phyloP scores from a whole-genome alignment of 2,797 vertebrate genomes.

The Austrolebias charrua region DNA sequence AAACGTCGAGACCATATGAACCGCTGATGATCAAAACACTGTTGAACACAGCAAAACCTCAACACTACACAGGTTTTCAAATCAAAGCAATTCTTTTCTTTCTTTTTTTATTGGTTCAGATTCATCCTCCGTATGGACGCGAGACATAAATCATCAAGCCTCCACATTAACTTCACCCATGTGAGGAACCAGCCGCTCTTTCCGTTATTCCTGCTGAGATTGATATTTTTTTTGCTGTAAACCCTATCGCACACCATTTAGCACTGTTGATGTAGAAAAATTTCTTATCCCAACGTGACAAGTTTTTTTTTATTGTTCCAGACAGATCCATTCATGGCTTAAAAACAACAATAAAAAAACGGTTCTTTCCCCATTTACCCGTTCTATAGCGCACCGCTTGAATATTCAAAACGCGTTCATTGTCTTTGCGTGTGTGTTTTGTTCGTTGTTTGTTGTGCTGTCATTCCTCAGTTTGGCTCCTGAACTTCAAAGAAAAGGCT shows the following conservation, averaged over 20 bases:
- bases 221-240: conserved; percentile 62
- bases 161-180: conserved; percentile 42
- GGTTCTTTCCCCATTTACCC: conserved; percentile 40
- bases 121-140: conserved; percentile 31
- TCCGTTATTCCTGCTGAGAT: conserved; percentile 56
- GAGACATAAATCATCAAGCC: conserved; percentile 53
- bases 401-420: conserved; percentile 77
- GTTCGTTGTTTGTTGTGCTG: conserved; percentile 80
- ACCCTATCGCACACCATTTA: conserved; percentile 67
- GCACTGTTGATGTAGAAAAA: conserved; percentile 67
- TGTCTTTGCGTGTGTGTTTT: conserved; percentile 70
- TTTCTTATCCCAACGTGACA: conserved; percentile 67
- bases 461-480: conserved; percentile 72
- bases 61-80: conserved; percentile 8
- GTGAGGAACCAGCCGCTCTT: conserved; percentile 53
- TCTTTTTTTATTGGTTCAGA: conserved; percentile 9
- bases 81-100: not conserved
- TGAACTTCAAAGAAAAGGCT: conserved; percentile 77
- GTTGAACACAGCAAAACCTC: not conserved
- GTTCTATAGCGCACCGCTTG: conserved; percentile 64
- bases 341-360: conserved; percentile 77
- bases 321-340: conserved; percentile 75
- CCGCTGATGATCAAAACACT: conserved; percentile 12
- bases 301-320: conserved; percentile 72
- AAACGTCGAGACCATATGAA: conserved; percentile 38